Conservation (phyloP, 2,888 invertebrate species). For the Lasioglossum zephyrum region DNA sequence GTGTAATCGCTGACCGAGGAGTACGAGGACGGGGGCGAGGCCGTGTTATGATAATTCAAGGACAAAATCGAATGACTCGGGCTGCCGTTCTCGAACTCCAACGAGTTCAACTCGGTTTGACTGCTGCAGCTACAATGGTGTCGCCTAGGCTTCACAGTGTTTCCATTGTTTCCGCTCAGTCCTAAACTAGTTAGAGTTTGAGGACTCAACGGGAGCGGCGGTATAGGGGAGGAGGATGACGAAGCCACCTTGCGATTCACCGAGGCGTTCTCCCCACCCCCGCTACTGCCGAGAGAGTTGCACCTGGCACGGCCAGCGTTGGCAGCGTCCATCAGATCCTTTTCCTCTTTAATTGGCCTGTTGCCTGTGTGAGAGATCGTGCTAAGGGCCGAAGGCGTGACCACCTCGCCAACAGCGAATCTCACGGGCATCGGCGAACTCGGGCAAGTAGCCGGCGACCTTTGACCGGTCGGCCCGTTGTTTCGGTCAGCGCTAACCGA, state of each 20-base stretch:
- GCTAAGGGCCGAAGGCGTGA: constrained; percentile 83
- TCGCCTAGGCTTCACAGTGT: constrained; percentile 75
- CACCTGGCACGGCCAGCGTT: constrained; percentile 86
- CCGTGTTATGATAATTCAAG: constrained; percentile 73
- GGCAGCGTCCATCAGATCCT: constrained; percentile 53
- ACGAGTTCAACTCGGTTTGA: constrained; percentile 89
- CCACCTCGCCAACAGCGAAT: constrained; percentile 89
- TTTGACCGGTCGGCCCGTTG: constrained; percentile 58
- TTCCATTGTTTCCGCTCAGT: constrained; percentile 85
- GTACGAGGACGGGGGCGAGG: constrained; percentile 77
- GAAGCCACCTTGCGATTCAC: constrained; percentile 60
- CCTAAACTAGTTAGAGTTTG: constrained; percentile 88
- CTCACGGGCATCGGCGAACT: constrained; percentile 86
- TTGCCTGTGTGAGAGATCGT: constrained; percentile 52
- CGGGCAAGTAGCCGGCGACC: constrained; percentile 79
- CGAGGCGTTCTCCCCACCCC: constrained; percentile 56
- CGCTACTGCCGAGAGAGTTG: constrained; percentile 87
- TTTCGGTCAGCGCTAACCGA: constrained; percentile 20
- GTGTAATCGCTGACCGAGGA: constrained; percentile 67
- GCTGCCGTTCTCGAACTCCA: constrained; percentile 85
- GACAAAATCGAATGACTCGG: constrained; percentile 79
- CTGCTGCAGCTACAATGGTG: constrained; percentile 89
- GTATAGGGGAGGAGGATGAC: constrained; percentile 75
- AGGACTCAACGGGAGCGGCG: constrained; percentile 85
- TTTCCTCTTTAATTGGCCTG: constrained; percentile 62